Conservation (phyloP, 1,140 invertebrate species). For the Euura saliciscinereae region DNA sequence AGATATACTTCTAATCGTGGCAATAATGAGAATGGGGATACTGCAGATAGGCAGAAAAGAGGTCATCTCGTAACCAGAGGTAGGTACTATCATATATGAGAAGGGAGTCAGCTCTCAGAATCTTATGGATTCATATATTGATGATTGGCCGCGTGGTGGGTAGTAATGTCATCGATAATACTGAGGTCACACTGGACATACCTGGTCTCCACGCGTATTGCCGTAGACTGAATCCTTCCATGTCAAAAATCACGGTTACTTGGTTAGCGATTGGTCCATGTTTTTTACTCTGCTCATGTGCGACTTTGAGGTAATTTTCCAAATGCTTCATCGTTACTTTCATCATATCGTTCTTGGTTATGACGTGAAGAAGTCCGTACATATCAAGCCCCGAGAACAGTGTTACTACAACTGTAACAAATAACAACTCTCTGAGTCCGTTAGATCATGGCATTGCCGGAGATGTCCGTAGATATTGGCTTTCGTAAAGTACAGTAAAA, state of each 20-base stretch:
- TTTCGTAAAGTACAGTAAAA: too few relatives aligned
- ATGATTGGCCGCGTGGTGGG: too few relatives aligned
- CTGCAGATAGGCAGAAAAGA: too few relatives aligned
- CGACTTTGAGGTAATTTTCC: slow-evolving; percentile 67
- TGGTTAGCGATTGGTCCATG: slow-evolving; percentile 66
- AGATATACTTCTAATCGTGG: too few relatives aligned
- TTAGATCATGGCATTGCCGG: too few relatives aligned
- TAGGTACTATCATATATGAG: too few relatives aligned
- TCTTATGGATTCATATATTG: too few relatives aligned
- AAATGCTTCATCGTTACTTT: slow-evolving; percentile 68
- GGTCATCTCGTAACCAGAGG: too few relatives aligned
- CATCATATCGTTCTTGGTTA: slow-evolving; percentile 75
- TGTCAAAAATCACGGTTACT: slow-evolving; percentile 81
- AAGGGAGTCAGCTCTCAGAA: too few relatives aligned
- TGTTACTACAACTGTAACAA: slow-evolving; percentile 68
- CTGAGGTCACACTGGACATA: slow-evolving; percentile 38
- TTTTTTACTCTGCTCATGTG: slow-evolving; percentile 64
- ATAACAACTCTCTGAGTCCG: slow-evolving; percentile 8
- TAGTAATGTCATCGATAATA: too few relatives aligned
- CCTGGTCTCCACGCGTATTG: slow-evolving; percentile 87
- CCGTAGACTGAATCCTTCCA: slow-evolving; percentile 83
- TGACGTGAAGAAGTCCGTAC: slow-evolving; percentile 80
- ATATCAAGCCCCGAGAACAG: slow-evolving; percentile 78
- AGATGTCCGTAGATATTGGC: too few relatives aligned
- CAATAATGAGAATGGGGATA: too few relatives aligned